Base-by-base conservation (phyloP, 2,888 invertebrate species). In the Pocota personata region DNA sequence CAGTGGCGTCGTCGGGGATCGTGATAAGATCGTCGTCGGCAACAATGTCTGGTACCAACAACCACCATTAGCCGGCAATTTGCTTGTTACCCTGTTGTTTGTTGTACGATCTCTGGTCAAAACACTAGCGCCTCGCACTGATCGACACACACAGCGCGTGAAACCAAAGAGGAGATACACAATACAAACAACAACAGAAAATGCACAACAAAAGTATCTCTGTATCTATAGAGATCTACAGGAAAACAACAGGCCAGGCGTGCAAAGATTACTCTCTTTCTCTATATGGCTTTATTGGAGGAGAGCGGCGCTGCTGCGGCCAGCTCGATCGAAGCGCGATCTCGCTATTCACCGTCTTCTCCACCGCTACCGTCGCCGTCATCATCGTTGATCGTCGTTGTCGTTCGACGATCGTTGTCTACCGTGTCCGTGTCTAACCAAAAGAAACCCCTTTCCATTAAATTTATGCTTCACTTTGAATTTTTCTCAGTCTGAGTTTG, bases 401-500 rank as follows among this genome's bases (percentile, higher is more conserved):
- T n/a, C n/a, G n/a, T n/a, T n/a, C 48, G 27, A 5, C 50, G 62
- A 72, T 50, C 27, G 24, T 19, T 55, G 66, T 69, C 60, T 43
- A 37, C 43, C 24, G 67, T 69, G 43, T 35, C 83, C 88, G 88
- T 88, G 89, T 88, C 89, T 88, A 89, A 87, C 89, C 78, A 73
- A 71, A 79, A 78, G 83, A 83, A 87, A 82, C 79, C 89, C 89
- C 89, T 89, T 89, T 89, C 87, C 71, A 90, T 90, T 90, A 90
- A 91, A 91, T 89, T 89, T 89, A 90, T 88, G 88, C 90, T 84
- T 87, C 89, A 89, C 89, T 90, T 89, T 88, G 89, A 88, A 90
- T 90, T 91, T 88, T 89, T 89, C 90, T 91, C 90, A 91, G 91
- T 91, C 89, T 89, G 89, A 90, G 90, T 90, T 89, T 88, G 90